A percentile compares a stretch with the other conserved stretches of the same genome.
phyloP scores from a whole-genome alignment of 2,797 vertebrate species.

The Enteromius mattozi region DNA sequence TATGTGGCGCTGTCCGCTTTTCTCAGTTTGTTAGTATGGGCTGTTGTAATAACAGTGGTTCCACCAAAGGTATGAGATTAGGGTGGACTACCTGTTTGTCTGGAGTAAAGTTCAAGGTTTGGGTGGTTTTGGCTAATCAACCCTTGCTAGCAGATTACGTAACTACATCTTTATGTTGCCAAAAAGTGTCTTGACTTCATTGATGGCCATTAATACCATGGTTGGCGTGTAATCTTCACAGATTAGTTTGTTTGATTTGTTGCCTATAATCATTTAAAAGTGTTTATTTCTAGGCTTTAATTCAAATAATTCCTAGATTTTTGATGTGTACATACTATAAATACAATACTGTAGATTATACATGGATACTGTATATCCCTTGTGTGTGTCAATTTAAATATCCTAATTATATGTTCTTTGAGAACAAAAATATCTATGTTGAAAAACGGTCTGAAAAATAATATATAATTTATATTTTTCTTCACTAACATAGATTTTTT shows the following conservation, averaged over 20 bases:
- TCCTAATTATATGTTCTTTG: not conserved
- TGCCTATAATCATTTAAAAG: not conserved
- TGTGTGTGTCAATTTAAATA: not conserved
- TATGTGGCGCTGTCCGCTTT: not conserved
- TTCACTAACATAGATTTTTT: not conserved
- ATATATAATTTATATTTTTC: not conserved
- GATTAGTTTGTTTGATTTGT: not conserved
- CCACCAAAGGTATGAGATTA: not conserved
- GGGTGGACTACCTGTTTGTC: not conserved
- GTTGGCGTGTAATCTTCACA: not conserved
- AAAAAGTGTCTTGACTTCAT: not conserved
- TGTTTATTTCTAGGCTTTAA: not conserved
- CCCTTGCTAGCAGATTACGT: not conserved
- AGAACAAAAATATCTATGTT: not conserved
- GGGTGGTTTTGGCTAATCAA: not conserved
- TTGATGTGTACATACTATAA: not conserved
- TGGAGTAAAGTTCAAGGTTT: not conserved
- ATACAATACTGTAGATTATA: not conserved
- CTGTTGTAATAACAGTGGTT: not conserved
- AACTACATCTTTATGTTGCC: not conserved
- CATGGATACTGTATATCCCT: not conserved
- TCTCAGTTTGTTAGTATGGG: not conserved
- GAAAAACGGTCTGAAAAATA: not conserved
- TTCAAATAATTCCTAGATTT: not conserved
- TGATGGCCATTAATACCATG: not conserved